Base-by-base conservation (phyloP, 2,113 vertebrate genomes). In the Paramisgurnus dabryanus region DNA sequence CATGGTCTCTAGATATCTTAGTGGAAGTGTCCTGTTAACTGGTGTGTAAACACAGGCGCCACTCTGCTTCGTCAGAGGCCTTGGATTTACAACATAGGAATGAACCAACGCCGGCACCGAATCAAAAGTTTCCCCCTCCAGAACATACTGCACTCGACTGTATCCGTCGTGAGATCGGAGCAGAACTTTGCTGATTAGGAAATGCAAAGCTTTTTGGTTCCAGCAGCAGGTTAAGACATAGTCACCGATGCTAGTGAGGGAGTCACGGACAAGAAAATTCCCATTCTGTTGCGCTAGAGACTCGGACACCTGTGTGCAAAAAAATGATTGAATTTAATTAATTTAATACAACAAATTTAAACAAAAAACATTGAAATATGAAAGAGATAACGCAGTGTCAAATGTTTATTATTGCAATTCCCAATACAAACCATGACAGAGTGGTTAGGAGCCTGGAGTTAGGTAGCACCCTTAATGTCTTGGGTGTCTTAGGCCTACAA, bases 181-280 rank as follows among this genome's bases (percentile, higher is more conserved):
- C 0, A 91, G 90, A 70, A 90, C 92, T 86, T 93, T 96, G 91
- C 93, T 94, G 90, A 98, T 93, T 85, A 95, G 94, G 89, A 98
- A 96, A 85, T 98, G 96, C 63, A 96, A 89, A 0, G 93, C 90
- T 68, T 95, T 93, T 2, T 95, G 94, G 85, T 89, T 94, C 96
- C 96, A 98, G 87, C 87, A 92, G 88, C 93, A 91, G 0, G 95
- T 98, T 76, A 98, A 91, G 86, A 98, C 95, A 0, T 96, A 96
- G 90, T 96, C 93, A 0, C 95, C 96, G 64, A 89, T 88, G 86
- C 93, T 95, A 85, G 95, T 95, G 85, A 95, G 93, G 0, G 97
- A 98, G 91, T 98, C 95, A 0, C 97, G 93, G 86, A 98, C 92
- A 17, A 98, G 92, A 87, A 98, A 98, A 89, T 97, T 95, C 0